These are phyloP conservation scores for Eupithecia inturbata DNA, from an alignment of 2,888 invertebrate genomes.

Conservation along the genomic window DNA sequence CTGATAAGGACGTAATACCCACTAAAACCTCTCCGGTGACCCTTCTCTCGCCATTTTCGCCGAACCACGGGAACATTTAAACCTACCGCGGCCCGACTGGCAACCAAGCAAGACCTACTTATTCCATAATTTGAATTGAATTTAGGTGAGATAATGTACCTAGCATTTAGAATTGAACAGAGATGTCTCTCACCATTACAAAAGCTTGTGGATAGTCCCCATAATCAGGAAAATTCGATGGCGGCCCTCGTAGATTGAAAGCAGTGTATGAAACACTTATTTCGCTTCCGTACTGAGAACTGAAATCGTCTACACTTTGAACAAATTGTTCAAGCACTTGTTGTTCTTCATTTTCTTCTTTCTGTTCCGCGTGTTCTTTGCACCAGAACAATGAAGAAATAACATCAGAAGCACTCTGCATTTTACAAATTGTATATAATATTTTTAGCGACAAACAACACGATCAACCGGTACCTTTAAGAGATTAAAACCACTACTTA, in stretches of 20 bases:
- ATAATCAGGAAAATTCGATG: constrained; percentile 93
- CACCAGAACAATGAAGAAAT: constrained; percentile 76
- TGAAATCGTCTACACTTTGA: constrained; percentile 90
- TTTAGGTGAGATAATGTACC: too few species aligned
- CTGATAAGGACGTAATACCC: too few species aligned
- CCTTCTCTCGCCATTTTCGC: too few species aligned
- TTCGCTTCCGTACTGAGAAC: constrained; percentile 95
- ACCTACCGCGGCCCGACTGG: too few species aligned
- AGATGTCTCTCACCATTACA: constrained; percentile 88
- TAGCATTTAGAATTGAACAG: not conserved
- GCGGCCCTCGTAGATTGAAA: constrained; percentile 92
- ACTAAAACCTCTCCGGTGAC: too few species aligned
- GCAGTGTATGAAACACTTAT: constrained; percentile 95
- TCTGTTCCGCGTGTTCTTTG: constrained; percentile 63
- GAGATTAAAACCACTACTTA: too few species aligned
- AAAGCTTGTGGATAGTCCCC: constrained; percentile 96
- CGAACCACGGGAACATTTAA: too few species aligned
- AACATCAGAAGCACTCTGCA: constrained; percentile 77
- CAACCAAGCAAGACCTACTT: not conserved
- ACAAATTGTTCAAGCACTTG: constrained; percentile 90
- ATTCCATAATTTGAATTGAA: not conserved
- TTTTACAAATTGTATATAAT: constrained; percentile 44
- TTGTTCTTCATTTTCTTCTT: constrained; percentile 61
- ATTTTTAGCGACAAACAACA: constrained; percentile 2
- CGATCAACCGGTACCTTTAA: not conserved